Base-by-base conservation (phyloP, 1,140 invertebrate genomes). In the Meloidogyne chitwoodi region DNA sequence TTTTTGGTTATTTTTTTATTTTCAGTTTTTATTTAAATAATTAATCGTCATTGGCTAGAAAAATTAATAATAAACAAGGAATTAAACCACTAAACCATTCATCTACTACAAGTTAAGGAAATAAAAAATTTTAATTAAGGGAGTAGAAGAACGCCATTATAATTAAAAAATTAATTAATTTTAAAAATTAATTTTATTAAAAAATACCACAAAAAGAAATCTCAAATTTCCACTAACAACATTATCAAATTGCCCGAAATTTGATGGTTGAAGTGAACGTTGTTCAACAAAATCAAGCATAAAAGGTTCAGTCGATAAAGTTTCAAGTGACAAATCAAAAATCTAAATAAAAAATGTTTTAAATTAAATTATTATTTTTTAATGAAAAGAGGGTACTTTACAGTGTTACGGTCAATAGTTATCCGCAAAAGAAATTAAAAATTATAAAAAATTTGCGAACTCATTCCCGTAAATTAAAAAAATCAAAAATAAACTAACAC, bases 291-390 rank as follows among this genome's bases (percentile, higher is more conserved):
- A 19, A 22, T 73, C 70, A 14, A 73, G 27, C 70, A 73, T 41
- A 63, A 73, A 38, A 24, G 70, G 70, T 31, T 61, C 34, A 62
- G 70, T 29, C 4, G 48, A 38, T 34, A 73, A 62, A 14, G 31
- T 26, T 31, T 73, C 70, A 62, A 73, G 70, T 10, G 70, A 56
- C n/a, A 73, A 61, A 6, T 73, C 70, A 64, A 73, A 73, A 27
- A 62, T 34, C 70, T 73, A 12, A 14, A 29, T 3, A 73, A 26
- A 73, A 16, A 11, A 56, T 24, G 5, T 12, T 0, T 8, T 22
- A 14, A 16, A 31, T n/a, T n/a, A n/a, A n/a, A n/a, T n/a, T n/a
- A n/a, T n/a, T n/a, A n/a, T n/a, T n/a, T n/a, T n/a, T n/a, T n/a
- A n/a, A n/a, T n/a, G n/a, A n/a, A n/a, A n/a, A n/a, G n/a, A n/a